Percentiles rank a stretch among this genome's conserved stretches.
Evolutionary conservation across 92 coral and sea anemone species (phyloP).

Genomic region (Phenganax subtilis): DNA sequence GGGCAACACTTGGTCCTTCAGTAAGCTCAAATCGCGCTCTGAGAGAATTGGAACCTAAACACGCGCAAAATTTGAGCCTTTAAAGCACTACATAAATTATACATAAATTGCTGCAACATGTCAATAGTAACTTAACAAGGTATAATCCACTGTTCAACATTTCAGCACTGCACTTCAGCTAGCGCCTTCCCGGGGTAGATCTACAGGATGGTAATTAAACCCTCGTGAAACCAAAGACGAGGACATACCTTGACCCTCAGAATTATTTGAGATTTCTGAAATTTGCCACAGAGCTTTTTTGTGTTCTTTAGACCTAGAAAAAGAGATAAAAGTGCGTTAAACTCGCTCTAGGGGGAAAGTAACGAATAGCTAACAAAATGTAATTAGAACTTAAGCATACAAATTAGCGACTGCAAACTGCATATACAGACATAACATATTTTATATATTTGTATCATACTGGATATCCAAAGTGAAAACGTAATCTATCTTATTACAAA

Average conservation of each 20-base stretch:
- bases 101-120: no score
- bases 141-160: no score
- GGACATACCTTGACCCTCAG: slow-evolving; percentile 80
- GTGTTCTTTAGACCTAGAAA: slow-evolving; percentile 82
- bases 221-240: background rate
- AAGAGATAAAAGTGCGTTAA: background rate
- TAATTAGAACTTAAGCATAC: no score
- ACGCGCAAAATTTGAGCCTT: no score
- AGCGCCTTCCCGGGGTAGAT: background rate
- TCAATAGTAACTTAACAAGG: background rate
- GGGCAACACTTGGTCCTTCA: slow-evolving; percentile 84
- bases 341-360: background rate
- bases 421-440: no score
- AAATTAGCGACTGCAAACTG: no score
- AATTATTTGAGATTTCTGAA: slow-evolving; percentile 65
- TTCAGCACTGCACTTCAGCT: no score
- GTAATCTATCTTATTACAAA: no score
- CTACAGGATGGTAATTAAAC: background rate
- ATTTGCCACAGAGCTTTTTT: slow-evolving; percentile 85
- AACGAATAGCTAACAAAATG: no score
- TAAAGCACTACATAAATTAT: no score
- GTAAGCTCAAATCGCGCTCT: slow-evolving; percentile 81
- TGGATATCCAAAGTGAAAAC: no score
- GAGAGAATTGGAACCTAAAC: slow-evolving; percentile 51
- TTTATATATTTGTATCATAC: no score